These are phyloP conservation scores for Dipodomys spectabilis DNA, from an alignment of 2,113 vertebrate genomes.

Conservation along the genomic window DNA sequence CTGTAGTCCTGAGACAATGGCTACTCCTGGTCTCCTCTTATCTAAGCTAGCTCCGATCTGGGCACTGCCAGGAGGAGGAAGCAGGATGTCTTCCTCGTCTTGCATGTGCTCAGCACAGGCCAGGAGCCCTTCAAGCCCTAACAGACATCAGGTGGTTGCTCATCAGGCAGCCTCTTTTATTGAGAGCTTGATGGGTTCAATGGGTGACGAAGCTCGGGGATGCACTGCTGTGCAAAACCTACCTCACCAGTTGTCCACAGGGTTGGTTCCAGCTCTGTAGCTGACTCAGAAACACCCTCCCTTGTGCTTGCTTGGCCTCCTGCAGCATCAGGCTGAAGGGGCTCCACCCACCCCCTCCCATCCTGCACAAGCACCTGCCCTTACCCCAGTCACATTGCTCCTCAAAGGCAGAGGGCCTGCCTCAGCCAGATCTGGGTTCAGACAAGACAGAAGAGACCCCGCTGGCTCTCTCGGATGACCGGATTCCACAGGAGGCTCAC, in stretches of 20 bases:
- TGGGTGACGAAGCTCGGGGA: not conserved
- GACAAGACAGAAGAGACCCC: not conserved
- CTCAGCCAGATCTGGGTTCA: not conserved
- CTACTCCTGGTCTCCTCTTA: not conserved
- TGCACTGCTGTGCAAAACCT: rapidly evolving
- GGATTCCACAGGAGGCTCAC: not conserved
- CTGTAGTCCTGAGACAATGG: not conserved
- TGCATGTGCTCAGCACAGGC: not conserved
- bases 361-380: rapidly evolving
- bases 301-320: not conserved
- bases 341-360: too few relatives aligned
- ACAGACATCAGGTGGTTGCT: too few relatives aligned
- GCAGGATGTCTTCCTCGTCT: not conserved
- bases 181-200: too few relatives aligned
- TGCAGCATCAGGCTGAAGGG: not conserved
- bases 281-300: not conserved
- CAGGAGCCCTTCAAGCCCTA: too few relatives aligned
- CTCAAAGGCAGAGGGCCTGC: not conserved
- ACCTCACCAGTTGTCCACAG: too few relatives aligned
- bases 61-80: not conserved
- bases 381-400: not conserved
- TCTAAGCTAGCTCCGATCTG: not conserved
- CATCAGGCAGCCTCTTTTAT: not conserved
- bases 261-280: not conserved
- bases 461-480: not conserved